phyloP scores from a whole-genome alignment of 1,140 invertebrate species.

The Brachionus angularis region DNA sequence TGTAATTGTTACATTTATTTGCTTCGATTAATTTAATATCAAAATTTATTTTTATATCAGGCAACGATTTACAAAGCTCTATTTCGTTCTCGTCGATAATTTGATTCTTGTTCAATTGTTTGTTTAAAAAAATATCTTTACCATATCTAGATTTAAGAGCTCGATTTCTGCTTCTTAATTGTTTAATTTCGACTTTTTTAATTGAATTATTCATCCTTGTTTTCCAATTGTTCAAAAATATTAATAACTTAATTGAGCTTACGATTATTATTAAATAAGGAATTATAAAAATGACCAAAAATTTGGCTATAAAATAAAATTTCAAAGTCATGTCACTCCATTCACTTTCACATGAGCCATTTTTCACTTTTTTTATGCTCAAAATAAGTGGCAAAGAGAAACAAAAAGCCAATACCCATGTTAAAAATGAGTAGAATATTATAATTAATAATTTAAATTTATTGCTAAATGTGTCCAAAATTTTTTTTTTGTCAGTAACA shows the following conservation, averaged over 20 bases:
- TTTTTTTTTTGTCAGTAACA: conserved; percentile 24
- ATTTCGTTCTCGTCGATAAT: conserved; percentile 11
- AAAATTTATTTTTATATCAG: neutral
- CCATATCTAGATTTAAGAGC: neutral
- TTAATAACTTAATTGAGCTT: conserved; percentile 14
- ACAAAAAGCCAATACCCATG: conserved; percentile 16
- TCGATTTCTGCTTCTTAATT: neutral
- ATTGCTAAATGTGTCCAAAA: conserved; percentile 23
- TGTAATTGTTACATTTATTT: neutral
- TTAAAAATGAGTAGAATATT: conserved; percentile 2
- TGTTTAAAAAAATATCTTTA: neutral
- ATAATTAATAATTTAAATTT: conserved; percentile 2
- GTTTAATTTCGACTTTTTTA: neutral
- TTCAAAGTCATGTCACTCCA: conserved; percentile 1
- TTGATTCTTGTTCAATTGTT: too few relatives aligned
- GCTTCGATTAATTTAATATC: neutral
- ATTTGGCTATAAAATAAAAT: conserved; percentile 33
- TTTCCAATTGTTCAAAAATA: conserved; percentile 42
- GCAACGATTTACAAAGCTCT: neutral
- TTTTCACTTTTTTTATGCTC: neutral
- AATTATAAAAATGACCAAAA: conserved; percentile 26
- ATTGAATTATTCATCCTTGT: neutral
- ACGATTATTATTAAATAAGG: conserved; percentile 24
- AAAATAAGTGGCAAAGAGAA: conserved; percentile 24
- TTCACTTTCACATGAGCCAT: conserved; percentile 17